Base-by-base conservation (phyloP, 2,797 vertebrate genomes). In the Cheirogaleus major region DNA sequence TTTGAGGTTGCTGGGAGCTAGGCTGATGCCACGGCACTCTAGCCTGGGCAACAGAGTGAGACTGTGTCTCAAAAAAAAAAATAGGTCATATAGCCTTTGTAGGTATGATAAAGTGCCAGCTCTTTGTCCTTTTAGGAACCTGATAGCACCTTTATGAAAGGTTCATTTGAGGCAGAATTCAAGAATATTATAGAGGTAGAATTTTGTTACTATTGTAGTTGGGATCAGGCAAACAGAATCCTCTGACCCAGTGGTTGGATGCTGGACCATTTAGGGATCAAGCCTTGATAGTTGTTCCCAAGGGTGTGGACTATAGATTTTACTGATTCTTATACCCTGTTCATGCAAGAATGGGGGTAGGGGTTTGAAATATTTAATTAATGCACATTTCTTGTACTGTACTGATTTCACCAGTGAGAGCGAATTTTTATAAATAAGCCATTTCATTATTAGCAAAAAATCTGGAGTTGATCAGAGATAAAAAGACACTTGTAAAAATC, bases 161-260 rank as follows among this genome's bases (percentile, higher is more conserved):
- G 20, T 92, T 82, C 27, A 43, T 89, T 86, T 83, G 35, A 96
- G 87, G 55, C 27, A 86, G 38, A 96, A 95, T 91, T 95, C 27
- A 93, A 2, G 35, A 81, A 5, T 89, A 50, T 72, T 85, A 30
- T 72, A 63, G 55, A 75, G 48, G 27, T 75, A 73, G 41, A 95
- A 81, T 93, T 93, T 91, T 91, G 67, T 95, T 93, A 76, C 27
- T 52, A 41, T 69, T 81, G 13, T 82, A 69, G 27, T 70, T 93
- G 50, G 27, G 11, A 13, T 91, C 35, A 91, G 45, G 38, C 63
- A 85, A 55, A 91, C 12, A 89, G 73, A 86, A 67, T 94, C 9
- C 35, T 92, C 8, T 91, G 61, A 65, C 20, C 52, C 67, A 76
- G 32, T 81, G 65, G 7, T 69, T 91, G n/a, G 35, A 69, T n/a